Base-by-base conservation (phyloP, 2,888 invertebrate genomes). In the Spisula subtruncata region DNA sequence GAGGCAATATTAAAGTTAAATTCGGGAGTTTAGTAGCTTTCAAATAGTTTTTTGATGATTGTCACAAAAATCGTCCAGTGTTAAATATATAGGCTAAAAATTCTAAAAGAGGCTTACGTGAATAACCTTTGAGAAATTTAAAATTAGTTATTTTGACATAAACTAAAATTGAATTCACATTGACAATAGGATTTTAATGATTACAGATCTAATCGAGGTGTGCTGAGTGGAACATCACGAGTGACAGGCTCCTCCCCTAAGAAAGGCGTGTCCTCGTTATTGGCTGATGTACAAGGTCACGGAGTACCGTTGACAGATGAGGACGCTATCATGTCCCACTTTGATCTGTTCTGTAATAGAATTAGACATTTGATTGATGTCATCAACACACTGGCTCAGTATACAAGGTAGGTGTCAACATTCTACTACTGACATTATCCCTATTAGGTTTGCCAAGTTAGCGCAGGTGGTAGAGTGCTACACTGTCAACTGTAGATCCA, bases 301-400 rank as follows among this genome's bases (percentile, higher is more conserved):
- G 96, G 96, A 0, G 96, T 96, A 60, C 95, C 96, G 16, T 93
- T 96, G 51, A 94, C 95, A 46, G 96, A 96, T 92, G 96, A 96
- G 89, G 96, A 96, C 54, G 95, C 96, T 75, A 96, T 96, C 82
- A 93, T 96, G 94, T 93, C 94, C 41, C 96, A 96, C 91, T 93
- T 96, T 92, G 96, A 96, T 83, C 90, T 92, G 41, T 96, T 96
- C 94, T 96, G 96, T 92, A 91, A 91, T 29, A 93, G 96, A n/a
- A 94, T 96, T 51, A 89, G 96, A 79, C 96, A 96, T 91, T 93
- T 96, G 18, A 94, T 96, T 75, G 96, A 96, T 92, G 95, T 96
- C 41, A 95, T 96, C 92, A 96, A 95, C 89, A 96, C 96, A 10
- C 91, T 96, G 84, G 93, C 96, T 18, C 96, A 96, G 92, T 96